A percentile compares a stretch with the other conserved stretches of the same genome.
Conservation (phyloP, 2,888 invertebrate genomes). For the Dastarcus helophoroides region DNA sequence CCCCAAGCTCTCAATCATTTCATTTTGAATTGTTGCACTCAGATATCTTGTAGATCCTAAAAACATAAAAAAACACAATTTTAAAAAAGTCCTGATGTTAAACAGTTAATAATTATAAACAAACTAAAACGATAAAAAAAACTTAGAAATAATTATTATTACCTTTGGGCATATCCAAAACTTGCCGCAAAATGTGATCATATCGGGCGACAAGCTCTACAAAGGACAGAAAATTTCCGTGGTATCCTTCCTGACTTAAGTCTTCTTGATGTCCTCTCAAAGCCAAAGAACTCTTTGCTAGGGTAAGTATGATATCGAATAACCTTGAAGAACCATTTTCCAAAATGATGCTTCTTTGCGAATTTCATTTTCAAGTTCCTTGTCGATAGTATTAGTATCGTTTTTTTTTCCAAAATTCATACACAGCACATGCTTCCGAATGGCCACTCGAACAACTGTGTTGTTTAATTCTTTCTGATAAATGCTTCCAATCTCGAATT, state of each 20-base stretch:
- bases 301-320: conserved; percentile 14
- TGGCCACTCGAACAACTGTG: too few relatives aligned
- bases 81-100: too few relatives aligned
- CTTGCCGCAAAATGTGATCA: conserved; percentile 15
- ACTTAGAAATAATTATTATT: too few relatives aligned
- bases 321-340: conserved; percentile 13
- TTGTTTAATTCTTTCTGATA: conserved; percentile 13
- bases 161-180: conserved; percentile 16
- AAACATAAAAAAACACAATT: too few relatives aligned
- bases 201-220: conserved; percentile 15
- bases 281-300: conserved; percentile 14
- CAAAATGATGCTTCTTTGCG: conserved; percentile 12
- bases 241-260: conserved; percentile 13
- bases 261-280: conserved; percentile 16
- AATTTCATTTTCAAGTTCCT: conserved; percentile 12
- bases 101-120: too few relatives aligned
- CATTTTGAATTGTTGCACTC: too few relatives aligned
- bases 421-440: conserved; percentile 12
- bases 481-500: conserved; percentile 13
- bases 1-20: too few relatives aligned
- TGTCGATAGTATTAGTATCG: too few relatives aligned
- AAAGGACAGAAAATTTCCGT: conserved; percentile 16
- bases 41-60: too few relatives aligned
- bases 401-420: conserved; percentile 13
- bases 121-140: too few relatives aligned